Percentiles rank a stretch among this genome's conserved stretches.
phyloP scores from a whole-genome alignment of 2,797 vertebrate species.

The Myotis vivesi region DNA sequence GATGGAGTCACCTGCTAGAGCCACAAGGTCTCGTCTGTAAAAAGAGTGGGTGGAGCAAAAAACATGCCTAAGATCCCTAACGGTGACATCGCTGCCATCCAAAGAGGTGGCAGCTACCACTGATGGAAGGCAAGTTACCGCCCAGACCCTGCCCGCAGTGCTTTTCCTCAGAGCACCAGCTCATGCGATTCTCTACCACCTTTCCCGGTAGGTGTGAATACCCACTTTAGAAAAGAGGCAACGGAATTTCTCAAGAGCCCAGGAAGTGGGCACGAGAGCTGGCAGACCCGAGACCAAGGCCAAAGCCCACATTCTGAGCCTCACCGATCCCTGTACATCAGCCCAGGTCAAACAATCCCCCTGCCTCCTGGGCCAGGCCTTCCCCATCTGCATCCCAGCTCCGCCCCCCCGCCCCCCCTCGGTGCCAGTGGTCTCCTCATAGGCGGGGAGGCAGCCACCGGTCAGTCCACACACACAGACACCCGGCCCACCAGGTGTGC shows the following conservation, averaged over 20 bases:
- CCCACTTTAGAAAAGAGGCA: background rate
- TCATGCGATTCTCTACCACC: background rate
- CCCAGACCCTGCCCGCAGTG: background rate
- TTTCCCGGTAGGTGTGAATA: background rate
- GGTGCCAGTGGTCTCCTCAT: background rate
- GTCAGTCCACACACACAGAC: background rate
- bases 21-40: background rate
- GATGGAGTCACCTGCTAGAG: background rate
- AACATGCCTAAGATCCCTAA: background rate
- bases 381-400: background rate
- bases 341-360: background rate
- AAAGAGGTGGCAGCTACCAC: background rate
- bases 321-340: fast-evolving
- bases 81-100: background rate
- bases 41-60: background rate
- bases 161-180: background rate
- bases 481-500: fast-evolving
- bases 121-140: background rate
- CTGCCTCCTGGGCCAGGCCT: background rate
- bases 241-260: background rate
- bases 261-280: fast-evolving
- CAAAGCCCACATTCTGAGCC: background rate
- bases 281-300: background rate
- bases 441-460: background rate
- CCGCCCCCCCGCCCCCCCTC: too few relatives aligned